A percentile compares a stretch with the other conserved stretches of the same genome.
Evolutionary conservation across 2,888 invertebrate species (phyloP).

Genomic region (Drosophila robusta): DNA sequence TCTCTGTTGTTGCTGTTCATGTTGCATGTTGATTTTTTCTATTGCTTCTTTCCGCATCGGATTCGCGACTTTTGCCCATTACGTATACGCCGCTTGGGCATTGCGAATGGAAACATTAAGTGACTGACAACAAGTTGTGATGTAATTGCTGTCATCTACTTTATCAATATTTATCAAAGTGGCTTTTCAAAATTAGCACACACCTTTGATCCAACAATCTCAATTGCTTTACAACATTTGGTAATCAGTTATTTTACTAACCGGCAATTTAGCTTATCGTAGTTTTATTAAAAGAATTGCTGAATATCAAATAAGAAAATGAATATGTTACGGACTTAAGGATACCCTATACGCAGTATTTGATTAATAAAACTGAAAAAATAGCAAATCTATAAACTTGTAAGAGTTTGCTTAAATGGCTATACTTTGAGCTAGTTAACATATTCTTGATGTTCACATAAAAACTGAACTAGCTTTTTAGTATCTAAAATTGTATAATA

Average conservation of each 20-base stretch:
- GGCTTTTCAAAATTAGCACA: conserved; percentile 1
- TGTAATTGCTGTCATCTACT: conserved; percentile 16
- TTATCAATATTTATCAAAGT: conserved; percentile 14
- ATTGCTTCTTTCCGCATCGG: conserved; percentile 66
- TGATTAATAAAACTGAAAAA: background rate
- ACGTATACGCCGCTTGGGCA: conserved; percentile 47
- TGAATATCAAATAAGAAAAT: background rate
- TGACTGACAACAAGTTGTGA: conserved; percentile 15
- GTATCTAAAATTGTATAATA: too few relatives aligned
- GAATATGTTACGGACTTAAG: background rate
- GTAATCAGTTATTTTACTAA: conserved; percentile 10
- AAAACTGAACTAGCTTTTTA: too few relatives aligned
- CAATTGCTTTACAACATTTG: conserved; percentile 11
- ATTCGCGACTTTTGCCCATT: conserved; percentile 42
- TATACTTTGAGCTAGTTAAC: too few relatives aligned
- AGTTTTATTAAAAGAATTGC: conserved; percentile 5
- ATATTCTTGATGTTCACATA: too few relatives aligned
- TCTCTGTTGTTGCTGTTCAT: conserved; percentile 17
- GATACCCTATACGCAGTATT: background rate
- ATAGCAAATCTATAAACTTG: too few relatives aligned
- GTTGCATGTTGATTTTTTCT: conserved; percentile 34
- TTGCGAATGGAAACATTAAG: conserved; percentile 1
- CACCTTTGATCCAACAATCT: background rate
- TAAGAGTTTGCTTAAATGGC: too few relatives aligned
- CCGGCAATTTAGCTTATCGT: conserved; percentile 13